A percentile compares a stretch with the other conserved stretches of the same genome.
Evolutionary conservation across 2,797 vertebrate species (phyloP).

Genomic region (Gastrophryne carolinensis): DNA sequence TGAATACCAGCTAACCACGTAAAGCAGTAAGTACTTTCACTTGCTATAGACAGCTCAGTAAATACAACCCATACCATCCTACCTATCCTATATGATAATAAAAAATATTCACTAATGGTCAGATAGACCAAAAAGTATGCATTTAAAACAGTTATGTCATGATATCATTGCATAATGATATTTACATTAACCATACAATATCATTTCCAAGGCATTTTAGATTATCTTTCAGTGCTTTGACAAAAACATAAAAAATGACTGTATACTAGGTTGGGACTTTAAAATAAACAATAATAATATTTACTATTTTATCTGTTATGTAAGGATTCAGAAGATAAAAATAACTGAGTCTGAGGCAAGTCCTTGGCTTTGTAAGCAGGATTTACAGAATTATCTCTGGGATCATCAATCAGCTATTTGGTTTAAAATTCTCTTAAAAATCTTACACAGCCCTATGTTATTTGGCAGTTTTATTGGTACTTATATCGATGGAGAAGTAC

Average conservation of each 20-base stretch:
- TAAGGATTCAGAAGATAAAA: constrained; percentile 39
- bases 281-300: not conserved
- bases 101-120: too few relatives aligned
- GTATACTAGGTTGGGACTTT: not conserved
- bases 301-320: constrained; percentile 35
- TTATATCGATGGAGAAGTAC: constrained; percentile 66
- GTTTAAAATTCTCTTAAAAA: constrained; percentile 69
- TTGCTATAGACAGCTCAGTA: too few relatives aligned
- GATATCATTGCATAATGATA: too few relatives aligned
- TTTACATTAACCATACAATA: too few relatives aligned
- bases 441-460: constrained; percentile 68
- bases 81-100: too few relatives aligned
- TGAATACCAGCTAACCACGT: too few relatives aligned
- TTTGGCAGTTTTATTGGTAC: constrained; percentile 69
- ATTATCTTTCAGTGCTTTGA: not conserved
- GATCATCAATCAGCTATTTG: constrained; percentile 62
- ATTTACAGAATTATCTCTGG: constrained; percentile 56
- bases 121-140: too few relatives aligned
- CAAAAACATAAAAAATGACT: not conserved
- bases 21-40: too few relatives aligned
- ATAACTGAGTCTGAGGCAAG: constrained; percentile 49
- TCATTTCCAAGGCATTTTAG: too few relatives aligned
- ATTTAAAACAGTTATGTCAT: too few relatives aligned
- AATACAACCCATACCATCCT: too few relatives aligned
- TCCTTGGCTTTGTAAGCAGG: constrained; percentile 46